Base-by-base conservation (phyloP, 2,113 vertebrate species). In the Polypterus bichir region DNA sequence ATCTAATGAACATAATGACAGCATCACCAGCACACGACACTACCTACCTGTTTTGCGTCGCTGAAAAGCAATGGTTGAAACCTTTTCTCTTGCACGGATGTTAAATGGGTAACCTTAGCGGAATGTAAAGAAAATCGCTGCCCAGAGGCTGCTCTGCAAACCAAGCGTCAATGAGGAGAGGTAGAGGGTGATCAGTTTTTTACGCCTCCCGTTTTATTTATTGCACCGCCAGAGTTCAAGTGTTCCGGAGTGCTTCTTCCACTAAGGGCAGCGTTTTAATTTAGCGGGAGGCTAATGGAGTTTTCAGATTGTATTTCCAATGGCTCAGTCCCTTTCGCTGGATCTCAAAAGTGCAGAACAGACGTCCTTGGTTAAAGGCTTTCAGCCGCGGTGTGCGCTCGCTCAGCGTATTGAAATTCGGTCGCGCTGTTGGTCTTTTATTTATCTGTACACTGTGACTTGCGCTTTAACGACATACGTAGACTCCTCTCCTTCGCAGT, bases 241-340 rank as follows among this genome's bases (percentile, higher is more conserved):
- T 63, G 69, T 65, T 51, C 62, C 54, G 51, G 11, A 59, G 5
- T 69, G 64, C 51, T 64, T 44, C 51, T 27, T 44, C n/a, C 44
- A 52, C 65, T 64, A 57, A 54, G 64, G 69, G 68, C 66, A 62
- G 59, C 59, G 53, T 65, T 44, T 7, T 45, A 7, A 62, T 70
- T 60, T 54, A 68, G 67, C 58, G 57, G 27, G 27, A 61, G 54
- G 73, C 76, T 79, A 86, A 86, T 83, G 77, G 81, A 83, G 81
- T 77, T 81, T 73, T 75, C 79, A 82, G 81, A 82, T 84, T 83
- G 78, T 86, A 87, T 87, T 87, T 84, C 85, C 85, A 80, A 69
- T 53, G 71, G 67, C 69, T 54, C 74, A 46, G 59, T 71, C 66
- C 70, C 69, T 69, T 51, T 59, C 27, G 27, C 27, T 64, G 67